Base-by-base conservation (phyloP, 2,888 invertebrate species). In the Drosophila sordidula region DNA sequence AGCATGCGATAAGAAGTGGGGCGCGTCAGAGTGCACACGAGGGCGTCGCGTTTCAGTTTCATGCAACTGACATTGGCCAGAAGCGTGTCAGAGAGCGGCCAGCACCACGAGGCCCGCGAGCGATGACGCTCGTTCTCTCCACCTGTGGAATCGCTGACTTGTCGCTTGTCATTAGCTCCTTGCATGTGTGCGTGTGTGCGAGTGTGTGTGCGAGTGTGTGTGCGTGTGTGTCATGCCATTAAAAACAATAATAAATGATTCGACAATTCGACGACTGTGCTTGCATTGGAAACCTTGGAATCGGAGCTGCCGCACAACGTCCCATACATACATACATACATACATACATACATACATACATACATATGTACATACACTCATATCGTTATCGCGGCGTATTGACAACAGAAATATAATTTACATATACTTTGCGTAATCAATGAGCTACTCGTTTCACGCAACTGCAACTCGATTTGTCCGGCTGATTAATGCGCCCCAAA, bases 391-490 rank as follows among this genome's bases (percentile, higher is more conserved):
- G 80, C 75, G 49, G 22, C 66, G 57, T 61, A 79, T 44, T 78
- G 70, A 68, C 68, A 83, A 69, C 70, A n/a, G 22, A 50, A 59
- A 54, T 61, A 75, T 70, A 75, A 87, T 85, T 78, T 88, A 75
- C 86, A 88, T 86, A 83, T 65, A 55, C 55, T 67, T 70, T 67
- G 61, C 61, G 67, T 78, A 83, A 83, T 83, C 89, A 72, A 70
- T 70, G 71, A 72, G 85, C 89, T 83, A 85, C 85, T 70, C 76
- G 85, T 86, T 83, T 80, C 86, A 86, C 86, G 86, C 87, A 80
- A 68, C 70, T 54, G 25, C 72, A 63, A 45, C 67, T 69, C 68
- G 84, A 75, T 83, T 78, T 75, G 82, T 82, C 63, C 73, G 58
- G 16, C 80, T 88, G 83, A 84, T 85, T 84, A 84, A 84, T 87